Evolutionary conservation across 2,113 vertebrate species (phyloP), one percentile per base, ranked within the genome.

Genomic region (Hypanus sabinus): DNA sequence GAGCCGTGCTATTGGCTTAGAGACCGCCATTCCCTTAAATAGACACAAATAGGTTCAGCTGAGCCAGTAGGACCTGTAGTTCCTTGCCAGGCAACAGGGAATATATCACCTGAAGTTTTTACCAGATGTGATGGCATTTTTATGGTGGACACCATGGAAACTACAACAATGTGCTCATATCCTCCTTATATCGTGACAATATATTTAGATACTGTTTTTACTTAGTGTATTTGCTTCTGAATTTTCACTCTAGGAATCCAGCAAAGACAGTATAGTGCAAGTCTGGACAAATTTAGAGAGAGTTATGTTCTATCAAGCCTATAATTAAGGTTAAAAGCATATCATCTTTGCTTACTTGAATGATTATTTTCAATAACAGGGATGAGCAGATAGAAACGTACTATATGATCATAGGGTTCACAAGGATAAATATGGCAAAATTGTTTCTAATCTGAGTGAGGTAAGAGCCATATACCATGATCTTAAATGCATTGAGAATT

Each of bases 21-120:
- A 95, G 96, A 95, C 95, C 94, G 93, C 90, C 94, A 94, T 93
- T 92, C 93, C 94, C 94, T 95, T 95, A 96, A 95, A 96, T 96
- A 96, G 85, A 22, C 62, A 57, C 94, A 94, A 95, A 96, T 96
- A 95, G 95, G 38, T 95, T 96, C 94, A 94, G 95, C 95, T 95
- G 95, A 88, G 93, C 96, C 97, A 96, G 96, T 94, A 94, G 95
- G 95, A 95, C 94, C 12, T 33, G 87, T 22, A n/a, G 16, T 36
- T 65, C 62, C 60, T 6, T 18, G 14, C 62, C 62, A 18, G 60
- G 62, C 62, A 5, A 36, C 62, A 68, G 33, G 22, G 33, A 91
- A 36, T 11, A 12, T n/a, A 24, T 16, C n/a, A 68, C 87, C 30
- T 91, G 18, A 91, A 91, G 12, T 68, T 36, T 6, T 68, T 68